A percentile compares a stretch with the other conserved stretches of the same genome.
These are phyloP conservation scores for Patella caerulea DNA, from an alignment of 2,888 invertebrate species.

Conservation along the genomic window DNA sequence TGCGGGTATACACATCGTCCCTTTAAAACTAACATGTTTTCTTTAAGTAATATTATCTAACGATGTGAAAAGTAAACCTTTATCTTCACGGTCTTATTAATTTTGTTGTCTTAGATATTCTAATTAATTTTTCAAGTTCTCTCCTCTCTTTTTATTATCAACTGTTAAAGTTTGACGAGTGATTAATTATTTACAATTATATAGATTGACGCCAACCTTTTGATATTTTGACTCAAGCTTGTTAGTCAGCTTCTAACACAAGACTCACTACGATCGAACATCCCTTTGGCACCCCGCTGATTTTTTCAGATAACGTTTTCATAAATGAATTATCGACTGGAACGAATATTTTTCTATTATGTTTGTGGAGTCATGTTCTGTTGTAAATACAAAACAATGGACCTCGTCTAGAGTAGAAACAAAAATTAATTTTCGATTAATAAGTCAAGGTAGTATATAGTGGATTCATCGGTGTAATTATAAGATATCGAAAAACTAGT, in stretches of 20 bases:
- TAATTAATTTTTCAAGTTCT: no score
- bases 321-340: not conserved
- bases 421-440: not conserved
- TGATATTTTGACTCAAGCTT: not conserved
- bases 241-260: no score
- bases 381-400: not conserved
- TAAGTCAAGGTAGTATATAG: slow-evolving; percentile 3
- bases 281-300: not conserved
- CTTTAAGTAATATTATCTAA: no score
- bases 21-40: no score
- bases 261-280: not conserved
- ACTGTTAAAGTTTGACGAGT: not conserved
- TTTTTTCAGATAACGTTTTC: not conserved
- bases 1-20: no score
- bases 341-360: not conserved
- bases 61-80: no score
- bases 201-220: not conserved
- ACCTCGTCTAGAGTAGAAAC: not conserved
- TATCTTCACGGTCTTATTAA: no score
- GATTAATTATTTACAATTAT: not conserved
- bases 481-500: not conserved
- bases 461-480: not conserved
- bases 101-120: no score
- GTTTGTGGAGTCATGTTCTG: not conserved
- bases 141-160: no score